Evolutionary conservation across 2,113 vertebrate genomes (phyloP).

Genomic region (Campylorhamphus procurvoides): DNA sequence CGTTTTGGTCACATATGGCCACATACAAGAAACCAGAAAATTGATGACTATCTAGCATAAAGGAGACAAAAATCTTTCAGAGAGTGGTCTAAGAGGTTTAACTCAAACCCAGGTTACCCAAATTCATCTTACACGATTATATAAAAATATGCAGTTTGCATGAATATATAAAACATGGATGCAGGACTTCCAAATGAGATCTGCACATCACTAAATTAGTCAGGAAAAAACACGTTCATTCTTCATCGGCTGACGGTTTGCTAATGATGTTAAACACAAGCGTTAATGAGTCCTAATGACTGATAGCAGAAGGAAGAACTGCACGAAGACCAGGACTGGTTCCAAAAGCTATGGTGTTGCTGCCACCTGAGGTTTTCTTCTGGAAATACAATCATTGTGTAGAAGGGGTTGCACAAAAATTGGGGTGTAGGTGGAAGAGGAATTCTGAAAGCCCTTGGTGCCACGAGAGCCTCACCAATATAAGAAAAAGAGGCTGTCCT

Average conservation of each 20-base stretch:
- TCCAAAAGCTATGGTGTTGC: conserved; percentile 34
- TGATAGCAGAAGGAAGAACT: neutral
- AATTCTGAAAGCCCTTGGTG: neutral
- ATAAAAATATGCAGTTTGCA: neutral
- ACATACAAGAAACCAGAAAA: neutral
- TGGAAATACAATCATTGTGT: conserved; percentile 9
- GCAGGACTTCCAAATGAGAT: neutral
- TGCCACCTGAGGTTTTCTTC: conserved; percentile 57
- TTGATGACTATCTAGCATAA: neutral
- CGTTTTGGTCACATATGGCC: neutral
- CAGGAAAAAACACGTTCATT: neutral
- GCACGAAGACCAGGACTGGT: neutral
- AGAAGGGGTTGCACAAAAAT: neutral
- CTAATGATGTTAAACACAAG: neutral
- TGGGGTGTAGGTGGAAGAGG: neutral
- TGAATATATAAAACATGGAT: neutral
- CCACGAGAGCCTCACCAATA: neutral
- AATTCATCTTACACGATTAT: neutral
- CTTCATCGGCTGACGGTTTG: neutral
- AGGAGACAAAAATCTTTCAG: neutral
- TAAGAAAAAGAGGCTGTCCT: neutral
- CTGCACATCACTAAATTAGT: neutral
- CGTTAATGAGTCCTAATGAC: neutral
- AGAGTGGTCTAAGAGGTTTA: neutral
- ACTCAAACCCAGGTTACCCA: neutral